Base-by-base conservation (phyloP, 2,888 invertebrate genomes). In the Ametastegia equiseti region DNA sequence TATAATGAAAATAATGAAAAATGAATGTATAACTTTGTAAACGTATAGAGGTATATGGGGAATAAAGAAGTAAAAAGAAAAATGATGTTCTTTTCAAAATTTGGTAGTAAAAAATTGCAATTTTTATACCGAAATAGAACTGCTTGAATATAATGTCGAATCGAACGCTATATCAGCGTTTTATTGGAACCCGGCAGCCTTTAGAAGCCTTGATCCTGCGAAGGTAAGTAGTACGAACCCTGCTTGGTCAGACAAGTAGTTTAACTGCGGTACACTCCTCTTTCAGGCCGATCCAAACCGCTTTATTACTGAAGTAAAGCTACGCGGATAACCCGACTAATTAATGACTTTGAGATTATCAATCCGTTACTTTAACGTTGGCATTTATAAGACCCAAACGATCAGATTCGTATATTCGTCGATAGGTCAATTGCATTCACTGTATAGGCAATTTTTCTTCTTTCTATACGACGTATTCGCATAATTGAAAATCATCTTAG, bases 331-430 rank as follows among this genome's bases (percentile, higher is more conserved):
- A 27, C 27, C 13, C 71, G 71, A 47, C 27, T 71, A 47, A 71
- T 71, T 71, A 45, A 71, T 71, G 42, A 47, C 33, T 30, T n/a
- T 27, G 6, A 47, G 36, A 13, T 45, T 45, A 47, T 71, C 47
- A 71, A 71, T 71, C 36, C 27, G 71, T 71, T 71, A 71, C 45
- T 13, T 47, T 71, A 45, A 71, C 45, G 71, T 71, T 71, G 30
- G 71, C 71, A 45, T 71, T 71, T 71, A 47, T 71, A 71, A 71
- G 47, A n/a, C 47, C 27, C 45, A 47, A 71, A 71, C 71, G 71
- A 71, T 71, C 71, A 27, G 45, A 36, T 71, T 71, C 47, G 27
- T 45, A 47, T 30, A 23, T 54, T 19, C 11, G 9, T 19, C 15
- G 6, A 19, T 50, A 54, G 19, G 54, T 54, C 54, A 23, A 54